Base-by-base conservation (phyloP, 2,797 vertebrate genomes). In the Chaunax sp. region DNA sequence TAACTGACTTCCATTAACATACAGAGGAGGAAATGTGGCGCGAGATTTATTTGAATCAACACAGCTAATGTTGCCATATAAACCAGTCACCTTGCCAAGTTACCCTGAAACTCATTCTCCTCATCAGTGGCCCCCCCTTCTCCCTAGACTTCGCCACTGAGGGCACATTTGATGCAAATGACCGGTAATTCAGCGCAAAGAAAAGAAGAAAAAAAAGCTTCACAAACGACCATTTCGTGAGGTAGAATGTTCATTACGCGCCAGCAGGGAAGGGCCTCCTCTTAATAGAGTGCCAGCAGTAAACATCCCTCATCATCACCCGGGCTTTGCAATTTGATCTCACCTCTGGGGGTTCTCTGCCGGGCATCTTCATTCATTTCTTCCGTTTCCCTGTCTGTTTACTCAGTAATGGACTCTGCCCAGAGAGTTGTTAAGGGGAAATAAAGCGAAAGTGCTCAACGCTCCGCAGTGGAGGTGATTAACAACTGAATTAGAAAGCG, bases 261-360 rank as follows among this genome's bases (percentile, higher is more conserved):
- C 84, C 90, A 88, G 89, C 87, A 80, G 90, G 91, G 89, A 87
- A 91, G 82, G 83, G 58, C 55, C 80, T 84, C 85, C 59, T 84
- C 83, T 87, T 89, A 89, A 92, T 88, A 86, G 87, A 91, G 89
- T 79, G 83, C 53, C 78, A 61, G 79, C 74, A 82, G 89, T 89
- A 92, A 93, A 88, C 90, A 91, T 90, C 80, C 78, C 88, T 93
- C 91, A 89, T 90, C 86, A 90, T 91, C 83, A 87, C 66, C 33
- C n/a, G n/a, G 33, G 69, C 63, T 76, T 77, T 50, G 83, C 89
- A 78, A 88, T 86, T 90, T 87, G 85, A 88, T 90, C 88, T 82
- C 84, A 91, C 90, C 87, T 91, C 82, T 78, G 89, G 89, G 90
- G 82, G 76, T 82, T 81, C 69, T 51, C 66, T 41, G 38, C 70